Evolutionary conservation across 2,113 vertebrate species (phyloP).

Genomic region (Hippocampus mohnikei): DNA sequence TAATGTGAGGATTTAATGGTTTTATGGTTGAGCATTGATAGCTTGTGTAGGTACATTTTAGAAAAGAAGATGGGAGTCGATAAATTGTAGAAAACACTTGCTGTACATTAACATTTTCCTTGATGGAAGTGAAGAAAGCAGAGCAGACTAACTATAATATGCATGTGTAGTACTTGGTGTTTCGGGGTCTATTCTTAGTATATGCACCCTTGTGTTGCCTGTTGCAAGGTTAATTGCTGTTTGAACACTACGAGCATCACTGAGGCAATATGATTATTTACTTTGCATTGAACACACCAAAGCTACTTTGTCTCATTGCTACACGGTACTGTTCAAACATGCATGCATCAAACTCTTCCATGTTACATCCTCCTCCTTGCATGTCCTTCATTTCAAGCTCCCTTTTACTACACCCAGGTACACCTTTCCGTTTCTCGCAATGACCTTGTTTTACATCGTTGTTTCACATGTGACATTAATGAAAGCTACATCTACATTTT

Average conservation of each 20-base stretch:
- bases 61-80: not conserved
- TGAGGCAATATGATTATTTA: not conserved
- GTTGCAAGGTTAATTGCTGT: conserved; percentile 45
- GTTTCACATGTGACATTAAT: not conserved
- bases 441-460: not conserved
- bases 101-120: not conserved
- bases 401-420: conserved; percentile 17
- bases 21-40: not conserved
- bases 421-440: not conserved
- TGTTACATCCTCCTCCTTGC: conserved; percentile 9
- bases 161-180: conserved; percentile 33
- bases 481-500: not conserved
- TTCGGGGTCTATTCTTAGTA: conserved; percentile 22
- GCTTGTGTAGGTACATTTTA: not conserved
- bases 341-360: conserved; percentile 23
- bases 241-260: conserved; percentile 42
- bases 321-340: conserved; percentile 52
- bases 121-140: conserved; percentile 14
- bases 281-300: not conserved
- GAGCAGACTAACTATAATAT: conserved; percentile 25
- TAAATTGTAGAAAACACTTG: not conserved
- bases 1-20: not conserved
- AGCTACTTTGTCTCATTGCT: conserved; percentile 9
- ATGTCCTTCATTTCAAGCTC: conserved; percentile 23
- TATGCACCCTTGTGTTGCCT: conserved; percentile 21